phyloP scores from a whole-genome alignment of 2,113 vertebrate genomes.

The Scopus umbretta region DNA sequence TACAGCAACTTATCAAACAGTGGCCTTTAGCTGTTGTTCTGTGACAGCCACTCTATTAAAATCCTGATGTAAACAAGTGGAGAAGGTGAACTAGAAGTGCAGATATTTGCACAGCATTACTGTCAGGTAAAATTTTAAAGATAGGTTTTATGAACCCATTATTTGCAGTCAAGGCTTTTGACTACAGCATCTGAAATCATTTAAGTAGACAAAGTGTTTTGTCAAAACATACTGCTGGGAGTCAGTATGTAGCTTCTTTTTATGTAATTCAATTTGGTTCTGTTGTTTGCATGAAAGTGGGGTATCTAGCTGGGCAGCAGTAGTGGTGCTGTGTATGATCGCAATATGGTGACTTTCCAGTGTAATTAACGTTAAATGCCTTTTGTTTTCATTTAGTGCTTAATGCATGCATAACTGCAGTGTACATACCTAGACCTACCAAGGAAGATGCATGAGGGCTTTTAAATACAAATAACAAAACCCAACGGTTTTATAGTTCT shows the following conservation, averaged over 20 bases:
- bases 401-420: conserved; percentile 65
- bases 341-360: conserved; percentile 66
- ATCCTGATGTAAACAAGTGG: conserved; percentile 80
- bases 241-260: conserved; percentile 73
- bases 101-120: conserved; percentile 80
- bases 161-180: conserved; percentile 82
- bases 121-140: conserved; percentile 84
- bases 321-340: conserved; percentile 41
- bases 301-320: conserved; percentile 71
- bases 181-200: conserved; percentile 82
- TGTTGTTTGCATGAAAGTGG: conserved; percentile 71
- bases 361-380: conserved; percentile 70
- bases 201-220: conserved; percentile 85
- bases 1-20: conserved; percentile 77
- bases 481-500: not conserved
- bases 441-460: conserved; percentile 5
- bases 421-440: conserved; percentile 13
- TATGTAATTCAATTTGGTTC: conserved; percentile 79
- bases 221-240: conserved; percentile 81
- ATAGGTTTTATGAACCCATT: conserved; percentile 80
- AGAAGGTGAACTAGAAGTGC: conserved; percentile 78
- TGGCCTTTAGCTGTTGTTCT: conserved; percentile 80
- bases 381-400: conserved; percentile 68
- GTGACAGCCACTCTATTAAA: conserved; percentile 81
- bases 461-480: conserved; percentile 6